Base-by-base conservation (phyloP, 2,113 vertebrate species). In the Casuarius casuarius region DNA sequence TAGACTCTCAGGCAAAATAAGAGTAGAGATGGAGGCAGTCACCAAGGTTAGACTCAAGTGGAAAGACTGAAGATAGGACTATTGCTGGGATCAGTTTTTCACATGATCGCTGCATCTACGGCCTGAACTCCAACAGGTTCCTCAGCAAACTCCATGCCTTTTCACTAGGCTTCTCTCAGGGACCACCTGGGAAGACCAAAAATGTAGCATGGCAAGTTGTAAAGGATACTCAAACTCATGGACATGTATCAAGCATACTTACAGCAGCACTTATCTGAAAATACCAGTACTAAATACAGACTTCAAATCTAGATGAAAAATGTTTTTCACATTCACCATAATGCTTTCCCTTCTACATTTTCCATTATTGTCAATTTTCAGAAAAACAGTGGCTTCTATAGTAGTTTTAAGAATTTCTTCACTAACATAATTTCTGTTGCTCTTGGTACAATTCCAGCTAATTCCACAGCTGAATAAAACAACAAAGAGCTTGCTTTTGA, bases 381-480 rank as follows among this genome's bases (percentile, higher is more conserved):
- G 61, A 86, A 88, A 93, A 89, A 9, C 5, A 56, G 51, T 49
- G 38, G 38, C 25, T 59, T 35, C 5, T 63, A 31, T 4, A 71
- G 56, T 25, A 88, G 54, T 56, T 90, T 26, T 42, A 85, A 68
- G 51, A 29, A 10, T 70, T 87, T 87, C 20, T 59, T 66, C 72
- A n/a, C 40, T 73, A 17, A 90, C 90, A 71, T 58, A 51, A 77
- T 90, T 92, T 56, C 26, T 73, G 10, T 52, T 58, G 29, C 35
- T 85, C 89, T 93, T 92, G 33, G 33, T 71, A 93, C 20, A 74
- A 13, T 29, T 61, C 29, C 82, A 94, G 44, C 6, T 77, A 85
- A 76, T 90, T 90, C 77, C 51, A 93, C 25, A 63, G 28, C 20
- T 87, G 13, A 14, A 51, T 65, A 33, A 42, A 40, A 29, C 12